Evolutionary conservation across 2,888 invertebrate species (phyloP).

Genomic region (Autographa gamma): DNA sequence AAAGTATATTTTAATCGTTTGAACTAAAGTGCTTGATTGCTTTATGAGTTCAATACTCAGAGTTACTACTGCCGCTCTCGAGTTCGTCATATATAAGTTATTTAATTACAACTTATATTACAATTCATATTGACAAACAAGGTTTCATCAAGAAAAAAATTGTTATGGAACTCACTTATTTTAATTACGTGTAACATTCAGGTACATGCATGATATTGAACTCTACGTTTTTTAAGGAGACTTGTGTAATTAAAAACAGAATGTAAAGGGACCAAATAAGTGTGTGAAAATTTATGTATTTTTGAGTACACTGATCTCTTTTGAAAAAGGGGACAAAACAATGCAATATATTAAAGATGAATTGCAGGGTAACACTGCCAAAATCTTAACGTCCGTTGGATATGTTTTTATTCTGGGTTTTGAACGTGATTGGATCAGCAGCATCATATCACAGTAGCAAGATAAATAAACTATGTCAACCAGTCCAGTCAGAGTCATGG

Average conservation of each 20-base stretch:
- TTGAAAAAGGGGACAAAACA: too few species aligned
- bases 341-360: too few species aligned
- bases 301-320: too few species aligned
- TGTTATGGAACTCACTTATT: not conserved
- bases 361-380: not conserved
- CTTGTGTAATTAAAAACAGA: too few species aligned
- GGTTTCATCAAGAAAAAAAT: not conserved
- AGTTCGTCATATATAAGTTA: not conserved
- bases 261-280: too few species aligned
- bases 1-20: conserved; percentile 36
- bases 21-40: conserved; percentile 14
- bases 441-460: not conserved
- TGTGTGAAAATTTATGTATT: too few species aligned
- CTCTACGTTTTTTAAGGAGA: too few species aligned
- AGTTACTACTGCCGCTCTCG: not conserved
- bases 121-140: conserved; percentile 1
- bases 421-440: not conserved
- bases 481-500: not conserved
- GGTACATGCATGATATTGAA: too few species aligned
- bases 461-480: not conserved
- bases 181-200: not conserved
- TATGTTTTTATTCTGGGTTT: not conserved
- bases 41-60: not conserved
- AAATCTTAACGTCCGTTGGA: too few species aligned
- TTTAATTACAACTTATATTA: not conserved